Conservation (phyloP, 2,888 invertebrate species). For the Campaea margaritaria region DNA sequence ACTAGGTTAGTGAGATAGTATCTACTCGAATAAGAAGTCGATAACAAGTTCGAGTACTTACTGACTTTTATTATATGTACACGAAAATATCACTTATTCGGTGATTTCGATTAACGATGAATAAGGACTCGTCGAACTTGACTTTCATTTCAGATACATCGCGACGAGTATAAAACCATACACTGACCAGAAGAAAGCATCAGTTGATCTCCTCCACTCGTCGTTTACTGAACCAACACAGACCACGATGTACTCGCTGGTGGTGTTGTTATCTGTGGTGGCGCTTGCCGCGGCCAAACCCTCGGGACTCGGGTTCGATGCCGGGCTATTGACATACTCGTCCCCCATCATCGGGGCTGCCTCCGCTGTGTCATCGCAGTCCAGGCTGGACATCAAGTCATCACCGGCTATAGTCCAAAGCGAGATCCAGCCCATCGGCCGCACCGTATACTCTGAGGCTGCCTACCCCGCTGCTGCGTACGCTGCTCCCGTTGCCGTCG, state of each 20-base stretch:
- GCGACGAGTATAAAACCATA: constrained; percentile 71
- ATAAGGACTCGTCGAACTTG: constrained; percentile 75
- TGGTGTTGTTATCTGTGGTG: constrained; percentile 87
- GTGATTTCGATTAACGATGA: constrained; percentile 49
- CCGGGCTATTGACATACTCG: constrained; percentile 51
- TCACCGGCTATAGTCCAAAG: constrained; percentile 58
- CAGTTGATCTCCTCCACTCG: constrained; percentile 69
- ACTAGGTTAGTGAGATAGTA: too few relatives aligned
- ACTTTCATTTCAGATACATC: constrained; percentile 69
- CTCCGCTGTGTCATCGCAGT: constrained; percentile 55
- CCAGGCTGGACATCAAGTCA: constrained; percentile 61
- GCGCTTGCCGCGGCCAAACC: constrained; percentile 68
- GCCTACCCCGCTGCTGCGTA: constrained; percentile 25
- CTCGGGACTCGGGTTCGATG: constrained; percentile 46
- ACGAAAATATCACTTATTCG: constrained; percentile 35
- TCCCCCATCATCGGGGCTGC: constrained; percentile 50
- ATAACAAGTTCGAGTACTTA: constrained; percentile 16
- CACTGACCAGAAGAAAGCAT: constrained; percentile 69
- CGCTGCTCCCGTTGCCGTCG: constrained; percentile 56
- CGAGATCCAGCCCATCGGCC: constrained; percentile 10
- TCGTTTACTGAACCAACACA: constrained; percentile 81
- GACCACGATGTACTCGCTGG: constrained; percentile 86
- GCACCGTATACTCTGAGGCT: constrained; percentile 2
- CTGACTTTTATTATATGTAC: constrained; percentile 10
- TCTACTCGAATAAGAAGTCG: too few relatives aligned